phyloP scores from a whole-genome alignment of 1,140 invertebrate genomes.

The Triops cancriformis region DNA sequence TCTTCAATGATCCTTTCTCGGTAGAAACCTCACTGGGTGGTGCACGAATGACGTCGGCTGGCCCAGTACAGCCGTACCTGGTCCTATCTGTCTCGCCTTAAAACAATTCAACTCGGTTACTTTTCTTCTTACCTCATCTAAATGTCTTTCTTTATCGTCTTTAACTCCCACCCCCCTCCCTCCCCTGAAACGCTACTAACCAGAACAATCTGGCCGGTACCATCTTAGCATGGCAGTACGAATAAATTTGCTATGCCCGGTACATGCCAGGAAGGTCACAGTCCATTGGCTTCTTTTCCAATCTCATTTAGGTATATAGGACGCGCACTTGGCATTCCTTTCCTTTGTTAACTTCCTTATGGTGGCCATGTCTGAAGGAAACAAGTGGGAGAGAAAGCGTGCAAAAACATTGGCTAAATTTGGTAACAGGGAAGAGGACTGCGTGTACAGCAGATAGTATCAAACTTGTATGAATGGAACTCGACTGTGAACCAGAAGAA shows the following conservation, averaged over 20 bases:
- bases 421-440: neutral
- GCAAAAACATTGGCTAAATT: neutral
- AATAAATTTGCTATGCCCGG: neutral
- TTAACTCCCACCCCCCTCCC: too few species aligned
- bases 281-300: neutral
- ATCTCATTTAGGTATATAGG: neutral
- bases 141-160: too few species aligned
- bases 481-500: neutral
- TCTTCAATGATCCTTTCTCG: neutral
- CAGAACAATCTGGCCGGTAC: neutral
- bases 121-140: too few species aligned
- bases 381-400: neutral
- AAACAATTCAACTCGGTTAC: too few species aligned
- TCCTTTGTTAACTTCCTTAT: neutral
- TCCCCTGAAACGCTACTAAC: too few species aligned
- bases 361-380: neutral
- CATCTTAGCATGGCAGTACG: neutral
- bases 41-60: neutral
- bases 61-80: neutral
- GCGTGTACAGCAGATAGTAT: slow-evolving; percentile 13
- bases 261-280: neutral
- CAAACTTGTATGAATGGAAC: slow-evolving; percentile 10
- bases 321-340: neutral
- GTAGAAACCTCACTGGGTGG: neutral
- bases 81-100: neutral